Evolutionary conservation across 92 coral and sea anemone genomes (phyloP), one percentile per base, ranked within the genome.

Genomic region (Paragorgia papillata): DNA sequence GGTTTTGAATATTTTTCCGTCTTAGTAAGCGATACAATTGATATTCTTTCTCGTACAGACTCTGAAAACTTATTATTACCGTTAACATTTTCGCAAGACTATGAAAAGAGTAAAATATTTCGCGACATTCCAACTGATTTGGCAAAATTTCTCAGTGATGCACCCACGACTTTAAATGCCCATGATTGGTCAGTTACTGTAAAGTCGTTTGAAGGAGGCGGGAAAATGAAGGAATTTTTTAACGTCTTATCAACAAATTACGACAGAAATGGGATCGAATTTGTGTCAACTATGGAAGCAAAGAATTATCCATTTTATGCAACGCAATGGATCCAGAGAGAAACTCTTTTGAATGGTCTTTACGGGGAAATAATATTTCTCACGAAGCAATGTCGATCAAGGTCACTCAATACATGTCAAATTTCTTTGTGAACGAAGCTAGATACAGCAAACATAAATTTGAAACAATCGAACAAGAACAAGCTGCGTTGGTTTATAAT

Each of bases 291-390:
- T n/a, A n/a, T n/a, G n/a, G n/a, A n/a, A n/a, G n/a, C n/a, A n/a
- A n/a, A n/a, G n/a, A n/a, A n/a, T n/a, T n/a, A n/a, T n/a, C n/a
- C n/a, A n/a, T n/a, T n/a, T n/a, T n/a, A n/a, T n/a, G n/a, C n/a
- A n/a, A n/a, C n/a, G 32, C 97, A 91, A 69, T 91, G 97, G 97
- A 91, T 79, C 92, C 97, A 9, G 97, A 91, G 69, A 91, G 88
- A 56, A 50, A 60, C 26, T 81, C 64, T 73, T 91, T 88, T 80
- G 97, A 91, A 21, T 91, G 97, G 97, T 73, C 85, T 33, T 31
- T 39, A 2, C 76, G 58, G 24, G 90, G 85, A 63, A n/a, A n/a
- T n/a, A 74, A 74, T 19, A 91, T 91, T 56, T 79, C 84, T 14
- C 97, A 91, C 66, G 43, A 37, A 37, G 43, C n/a, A n/a, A n/a